Evolutionary conservation across 1,140 invertebrate genomes (phyloP).

Genomic region (Lysiphlebus fabarum): DNA sequence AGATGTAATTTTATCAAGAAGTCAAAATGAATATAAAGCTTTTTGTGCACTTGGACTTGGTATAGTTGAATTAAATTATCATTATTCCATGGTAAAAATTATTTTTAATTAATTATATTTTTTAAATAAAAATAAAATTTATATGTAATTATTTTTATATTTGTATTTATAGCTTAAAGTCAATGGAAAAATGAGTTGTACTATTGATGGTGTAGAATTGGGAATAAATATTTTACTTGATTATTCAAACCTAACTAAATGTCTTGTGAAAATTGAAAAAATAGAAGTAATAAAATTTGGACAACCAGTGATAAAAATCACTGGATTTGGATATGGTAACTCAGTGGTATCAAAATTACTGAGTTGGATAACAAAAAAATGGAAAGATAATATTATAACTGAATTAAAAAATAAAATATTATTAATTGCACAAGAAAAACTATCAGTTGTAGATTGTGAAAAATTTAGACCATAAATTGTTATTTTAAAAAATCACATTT

Average conservation of each 20-base stretch:
- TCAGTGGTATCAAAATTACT: slow-evolving; percentile 18
- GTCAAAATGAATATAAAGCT: too few species aligned
- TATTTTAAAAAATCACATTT: too few species aligned
- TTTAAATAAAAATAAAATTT: too few species aligned
- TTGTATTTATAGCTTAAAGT: background rate
- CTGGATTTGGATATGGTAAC: slow-evolving; percentile 23
- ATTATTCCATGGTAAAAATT: too few species aligned
- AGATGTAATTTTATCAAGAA: too few species aligned
- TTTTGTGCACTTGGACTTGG: too few species aligned
- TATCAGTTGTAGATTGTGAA: slow-evolving; percentile 12
- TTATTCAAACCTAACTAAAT: slow-evolving; percentile 4
- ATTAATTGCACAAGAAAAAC: background rate
- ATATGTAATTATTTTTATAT: too few species aligned
- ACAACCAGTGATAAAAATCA: slow-evolving; percentile 21
- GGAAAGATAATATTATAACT: slow-evolving; percentile 15
- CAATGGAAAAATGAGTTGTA: background rate
- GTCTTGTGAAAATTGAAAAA: slow-evolving; percentile 13
- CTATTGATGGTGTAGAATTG: slow-evolving; percentile 3
- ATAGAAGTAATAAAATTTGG: slow-evolving; percentile 23
- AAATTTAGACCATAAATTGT: slow-evolving; percentile 12
- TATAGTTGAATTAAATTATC: too few species aligned
- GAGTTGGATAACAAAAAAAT: slow-evolving; percentile 27
- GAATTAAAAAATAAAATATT: slow-evolving; percentile 17
- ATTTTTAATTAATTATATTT: too few species aligned
- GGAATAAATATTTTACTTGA: background rate